Conservation (phyloP, 2,113 vertebrate species). For the Neotragus pygmaeus region DNA sequence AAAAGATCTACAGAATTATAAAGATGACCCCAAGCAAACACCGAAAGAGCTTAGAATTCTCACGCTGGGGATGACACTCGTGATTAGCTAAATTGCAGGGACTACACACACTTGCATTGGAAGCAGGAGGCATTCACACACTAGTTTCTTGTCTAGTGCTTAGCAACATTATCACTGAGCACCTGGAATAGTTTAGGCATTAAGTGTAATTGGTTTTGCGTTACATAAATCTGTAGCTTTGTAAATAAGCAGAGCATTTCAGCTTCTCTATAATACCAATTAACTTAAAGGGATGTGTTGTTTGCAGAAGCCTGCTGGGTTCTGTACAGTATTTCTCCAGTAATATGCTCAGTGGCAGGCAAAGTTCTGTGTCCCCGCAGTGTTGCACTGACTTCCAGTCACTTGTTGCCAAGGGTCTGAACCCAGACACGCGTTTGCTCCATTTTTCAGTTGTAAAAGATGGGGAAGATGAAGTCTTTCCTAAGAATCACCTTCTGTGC, state of each 20-base stretch:
- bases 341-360: neutral
- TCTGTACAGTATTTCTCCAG: constrained; percentile 47
- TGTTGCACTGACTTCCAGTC: constrained; percentile 25
- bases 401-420: constrained; percentile 24
- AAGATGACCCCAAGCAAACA: constrained; percentile 50
- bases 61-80: constrained; percentile 26
- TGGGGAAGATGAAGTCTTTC: neutral
- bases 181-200: constrained; percentile 88
- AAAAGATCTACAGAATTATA: constrained; percentile 42
- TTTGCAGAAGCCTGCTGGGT: constrained; percentile 82
- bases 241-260: constrained; percentile 86
- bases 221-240: constrained; percentile 87
- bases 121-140: constrained; percentile 79
- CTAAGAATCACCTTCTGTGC: neutral
- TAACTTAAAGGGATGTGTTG: constrained; percentile 83
- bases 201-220: constrained; percentile 88
- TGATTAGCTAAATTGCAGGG: constrained; percentile 61
- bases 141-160: constrained; percentile 81
- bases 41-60: constrained; percentile 25
- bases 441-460: neutral
- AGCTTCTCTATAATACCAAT: constrained; percentile 82
- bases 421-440: neutral
- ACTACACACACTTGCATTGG: constrained; percentile 74
- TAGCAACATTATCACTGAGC: constrained; percentile 85
- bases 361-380: neutral